Base-by-base conservation (phyloP, 2,888 invertebrate species). In the Petrolisthes manimaculis region DNA sequence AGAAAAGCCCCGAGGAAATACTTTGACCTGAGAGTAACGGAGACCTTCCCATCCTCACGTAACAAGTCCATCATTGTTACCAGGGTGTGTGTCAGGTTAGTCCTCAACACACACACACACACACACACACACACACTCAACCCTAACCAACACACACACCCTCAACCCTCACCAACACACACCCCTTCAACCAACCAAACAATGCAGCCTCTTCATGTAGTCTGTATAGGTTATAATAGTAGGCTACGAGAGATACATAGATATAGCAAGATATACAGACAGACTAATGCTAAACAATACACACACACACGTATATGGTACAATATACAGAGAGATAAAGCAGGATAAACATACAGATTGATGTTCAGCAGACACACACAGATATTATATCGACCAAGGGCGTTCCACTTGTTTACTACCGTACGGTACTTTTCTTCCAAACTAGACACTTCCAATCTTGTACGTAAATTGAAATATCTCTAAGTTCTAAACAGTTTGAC, bases 11-110 rank as follows among this genome's bases (percentile, higher is more conserved):
- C 79, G 56, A 92, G 71, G 91, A 92, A 92, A 24, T 92, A 93
- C 56, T 95, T 94, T 92, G 93, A 94, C 85, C 92, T 95, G 12
- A 92, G 91, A 51, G 92, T 94, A 12, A 92, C 92, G 51, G 93
- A 93, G 80, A 93, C 93, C 91, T 92, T 86, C 37, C 86, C 92
- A 5, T 86, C 91, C 5, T 92, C 92, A 84, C 91, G 93, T 69
- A 93, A 93, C 91, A 93, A 93, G 91, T 92, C 93, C 74, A 91
- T 92, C n/a, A 92, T 93, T 75, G 92, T 92, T 0, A 92, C 93
- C 74, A 92, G 92, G 85, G 92, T 92, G 54, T 93, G 93, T 87
- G 53, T 84, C 53, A 84, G 83, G 89, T 89, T 5, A 75, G 88
- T 67, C 56, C 37, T 37, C 37, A 37, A 37, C 37, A 37, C 37